phyloP scores from a whole-genome alignment of 2,888 invertebrate species.

The Cepaea hortensis region DNA sequence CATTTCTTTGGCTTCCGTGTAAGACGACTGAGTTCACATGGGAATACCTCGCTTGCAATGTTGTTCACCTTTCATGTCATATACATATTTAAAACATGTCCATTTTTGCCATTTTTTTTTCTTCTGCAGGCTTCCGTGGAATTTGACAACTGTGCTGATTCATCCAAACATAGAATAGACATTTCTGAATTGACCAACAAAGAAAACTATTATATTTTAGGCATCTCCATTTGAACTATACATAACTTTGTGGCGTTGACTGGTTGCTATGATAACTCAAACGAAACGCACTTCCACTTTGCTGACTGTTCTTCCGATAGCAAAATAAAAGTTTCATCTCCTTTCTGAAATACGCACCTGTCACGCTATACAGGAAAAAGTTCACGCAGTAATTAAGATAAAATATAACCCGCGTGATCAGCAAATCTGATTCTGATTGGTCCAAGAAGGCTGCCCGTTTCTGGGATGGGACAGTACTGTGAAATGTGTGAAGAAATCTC shows the following conservation, averaged over 20 bases:
- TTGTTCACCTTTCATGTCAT: too few species aligned
- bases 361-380: slow-evolving; percentile 71
- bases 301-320: slow-evolving; percentile 43
- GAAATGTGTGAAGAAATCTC: slow-evolving; percentile 45
- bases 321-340: slow-evolving; percentile 65
- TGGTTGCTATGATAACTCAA: slow-evolving; percentile 8
- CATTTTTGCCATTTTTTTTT: too few species aligned
- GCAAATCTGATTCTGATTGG: slow-evolving; percentile 28
- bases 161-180: too few species aligned
- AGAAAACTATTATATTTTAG: too few species aligned
- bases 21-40: too few species aligned
- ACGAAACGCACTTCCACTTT: background rate
- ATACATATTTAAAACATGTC: too few species aligned
- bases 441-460: background rate
- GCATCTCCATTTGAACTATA: background rate
- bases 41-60: too few species aligned
- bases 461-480: background rate
- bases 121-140: too few species aligned
- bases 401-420: slow-evolving; percentile 67
- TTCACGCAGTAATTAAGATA: slow-evolving; percentile 72
- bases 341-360: slow-evolving; percentile 70
- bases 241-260: slow-evolving; percentile 15
- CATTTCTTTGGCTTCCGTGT: too few species aligned
- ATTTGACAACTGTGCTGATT: too few species aligned
- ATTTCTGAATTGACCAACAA: too few species aligned